Base-by-base conservation (phyloP, 2,888 invertebrate genomes). In the Chirona hameri region DNA sequence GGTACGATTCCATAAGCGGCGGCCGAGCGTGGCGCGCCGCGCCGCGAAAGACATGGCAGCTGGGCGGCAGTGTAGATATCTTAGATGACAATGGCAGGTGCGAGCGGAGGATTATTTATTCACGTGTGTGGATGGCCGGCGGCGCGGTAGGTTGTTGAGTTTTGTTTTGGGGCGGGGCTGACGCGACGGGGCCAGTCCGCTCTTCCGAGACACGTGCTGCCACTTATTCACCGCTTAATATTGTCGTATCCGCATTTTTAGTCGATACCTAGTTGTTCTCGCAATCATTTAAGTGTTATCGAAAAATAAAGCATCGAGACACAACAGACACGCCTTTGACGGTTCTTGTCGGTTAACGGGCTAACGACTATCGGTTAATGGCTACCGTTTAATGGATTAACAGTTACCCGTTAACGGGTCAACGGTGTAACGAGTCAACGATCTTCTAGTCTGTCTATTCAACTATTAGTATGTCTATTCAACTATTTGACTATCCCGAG, bases 181-280 rank as follows among this genome's bases (percentile, higher is more conserved):
- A 4, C 27, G 57, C 57, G 57, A 24, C 55, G 14, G 15, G 24
- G 60, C 24, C 60, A 24, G 21, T 18, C 57, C 24, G 52, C 52
- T 52, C 15, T 52, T 12, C 60, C 2, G n/a, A 60, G 21, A 24
- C 21, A 27, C 10, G 65, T 1, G 72, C 72, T 46, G 76, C 76
- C 76, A 76, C 46, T 39, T 46, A 46, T 76, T 76, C 76, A 46
- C 76, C 39, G 46, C 39, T 76, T 24, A 76, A 39, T 46, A 76
- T 46, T 46, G 76, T 76, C 76, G 76, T 76, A 76, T 46, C 76
- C 76, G 76, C 76, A 76, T 76, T 24, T 46, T 39, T 76, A 76
- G 76, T 76, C 76, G 76, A 76, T 76, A 76, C 76, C 76, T 76
- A 76, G 76, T 46, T 76, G 76, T 76, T 76, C 76, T 76, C 76